Base-by-base conservation (phyloP, 2,888 invertebrate genomes). In the Rhaphigaster nebulosa region DNA sequence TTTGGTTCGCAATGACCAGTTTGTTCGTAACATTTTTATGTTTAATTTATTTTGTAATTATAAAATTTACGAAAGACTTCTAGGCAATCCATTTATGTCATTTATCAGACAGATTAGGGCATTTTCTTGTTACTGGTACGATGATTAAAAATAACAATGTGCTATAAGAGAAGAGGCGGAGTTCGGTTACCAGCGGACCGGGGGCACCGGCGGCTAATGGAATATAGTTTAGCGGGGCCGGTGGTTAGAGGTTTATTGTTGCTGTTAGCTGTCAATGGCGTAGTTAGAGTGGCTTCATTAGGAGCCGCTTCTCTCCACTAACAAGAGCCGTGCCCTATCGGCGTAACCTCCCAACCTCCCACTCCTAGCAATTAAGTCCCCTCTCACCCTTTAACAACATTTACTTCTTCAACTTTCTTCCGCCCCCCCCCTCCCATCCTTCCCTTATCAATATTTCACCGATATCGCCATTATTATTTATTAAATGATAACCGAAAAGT, bases 191-290 rank as follows among this genome's bases (percentile, higher is more conserved):
- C 1, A 41, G n/a, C n/a, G n/a, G n/a, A n/a, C n/a, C n/a, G n/a
- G n/a, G n/a, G n/a, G n/a, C n/a, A n/a, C n/a, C n/a, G n/a, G n/a
- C n/a, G 80, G 88, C 84, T 89, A 91, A 91, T 91, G 91, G 91
- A 88, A 89, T 76, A 84, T 54, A 76, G 84, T 88, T 89, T 84
- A 80, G 84, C 91, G 88, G 80, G 45, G 87, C 41, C 65, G 80
- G 80, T 80, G 80, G 80, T 80, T 80, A 80, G 80, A 41, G 80
- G 41, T 38, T 41, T 80, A 80, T 80, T 80, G 41, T 80, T 80
- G 41, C 80, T 45, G 41, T 80, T 41, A 80, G 80, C 80, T 41
- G 80, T 80, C 80, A 80, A 80, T 80, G 80, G 41, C 80, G 41
- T 80, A 80, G 80, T 80, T 80, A 80, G 80, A 23, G 20, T 38